These are phyloP conservation scores for Stenodera caucasica DNA, from an alignment of 2,888 invertebrate genomes.

Conservation along the genomic window DNA sequence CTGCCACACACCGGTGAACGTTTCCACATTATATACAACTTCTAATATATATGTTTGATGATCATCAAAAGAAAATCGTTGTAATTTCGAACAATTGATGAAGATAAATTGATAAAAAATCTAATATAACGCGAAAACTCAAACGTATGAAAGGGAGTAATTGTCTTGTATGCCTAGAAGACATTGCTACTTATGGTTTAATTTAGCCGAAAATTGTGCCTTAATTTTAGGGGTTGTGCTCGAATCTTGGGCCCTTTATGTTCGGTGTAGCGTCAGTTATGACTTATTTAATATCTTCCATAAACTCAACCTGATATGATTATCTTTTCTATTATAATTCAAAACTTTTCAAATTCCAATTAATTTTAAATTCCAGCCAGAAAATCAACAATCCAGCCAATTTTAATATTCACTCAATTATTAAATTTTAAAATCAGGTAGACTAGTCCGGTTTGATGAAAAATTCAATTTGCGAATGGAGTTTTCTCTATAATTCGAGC, in stretches of 20 bases:
- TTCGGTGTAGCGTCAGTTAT: background rate
- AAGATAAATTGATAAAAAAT: no score
- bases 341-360: no score
- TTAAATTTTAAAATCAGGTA: background rate
- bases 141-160: slow-evolving; percentile 17
- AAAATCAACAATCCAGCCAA: no score
- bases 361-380: background rate
- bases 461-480: background rate
- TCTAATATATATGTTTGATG: background rate
- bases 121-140: no score
- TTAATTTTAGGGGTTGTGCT: slow-evolving; percentile 27
- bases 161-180: slow-evolving; percentile 22
- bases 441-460: background rate
- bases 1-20: slow-evolving; percentile 15
- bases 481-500: no score
- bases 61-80: slow-evolving; percentile 11
- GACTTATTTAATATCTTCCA: slow-evolving; percentile 3
- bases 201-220: slow-evolving; percentile 31
- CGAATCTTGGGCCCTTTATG: slow-evolving; percentile 20
- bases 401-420: background rate
- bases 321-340: background rate
- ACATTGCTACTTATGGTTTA: slow-evolving; percentile 26
- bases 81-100: no score
- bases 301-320: background rate
- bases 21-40: slow-evolving; percentile 1